These are phyloP conservation scores for Shargacucullia verbasci DNA, from an alignment of 2,888 invertebrate species.

Conservation along the genomic window DNA sequence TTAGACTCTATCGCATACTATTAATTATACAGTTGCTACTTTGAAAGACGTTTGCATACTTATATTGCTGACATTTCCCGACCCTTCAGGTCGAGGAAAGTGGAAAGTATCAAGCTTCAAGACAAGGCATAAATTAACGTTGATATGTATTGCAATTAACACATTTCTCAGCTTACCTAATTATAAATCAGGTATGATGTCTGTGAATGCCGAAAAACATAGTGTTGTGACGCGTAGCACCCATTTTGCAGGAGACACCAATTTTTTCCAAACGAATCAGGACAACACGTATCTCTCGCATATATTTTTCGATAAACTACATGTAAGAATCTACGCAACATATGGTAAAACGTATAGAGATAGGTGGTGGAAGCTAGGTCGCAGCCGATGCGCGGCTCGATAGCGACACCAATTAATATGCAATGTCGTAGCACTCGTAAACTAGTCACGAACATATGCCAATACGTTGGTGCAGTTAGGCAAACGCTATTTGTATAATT, in stretches of 20 bases:
- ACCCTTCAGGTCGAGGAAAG: conserved; percentile 32
- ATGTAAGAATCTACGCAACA: conserved; percentile 35
- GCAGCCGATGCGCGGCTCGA: conserved; percentile 82
- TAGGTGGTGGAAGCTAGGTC: conserved; percentile 76
- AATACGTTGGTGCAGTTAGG: conserved; percentile 85
- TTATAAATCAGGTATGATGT: too few relatives aligned
- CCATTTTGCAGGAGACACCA: not conserved
- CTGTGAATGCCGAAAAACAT: too few relatives aligned
- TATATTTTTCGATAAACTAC: conserved; percentile 23
- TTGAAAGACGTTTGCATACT: conserved; percentile 51
- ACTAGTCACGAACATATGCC: conserved; percentile 88
- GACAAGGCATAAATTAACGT: conserved; percentile 37
- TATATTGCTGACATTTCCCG: conserved; percentile 52
- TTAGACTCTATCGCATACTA: conserved; percentile 38
- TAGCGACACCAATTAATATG: conserved; percentile 88
- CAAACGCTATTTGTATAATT: conserved; percentile 85
- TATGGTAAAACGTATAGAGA: conserved; percentile 52
- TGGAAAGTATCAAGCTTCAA: conserved; percentile 45
- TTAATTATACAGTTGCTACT: conserved; percentile 48
- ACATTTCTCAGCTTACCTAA: conserved; percentile 11
- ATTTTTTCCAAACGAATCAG: conserved; percentile 15
- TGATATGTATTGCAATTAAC: conserved; percentile 44
- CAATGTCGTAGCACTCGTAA: conserved; percentile 87
- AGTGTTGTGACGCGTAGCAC: not conserved
- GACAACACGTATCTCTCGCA: conserved; percentile 11